Conservation (phyloP, 2,113 vertebrate genomes). For the Recurvirostra avosetta region DNA sequence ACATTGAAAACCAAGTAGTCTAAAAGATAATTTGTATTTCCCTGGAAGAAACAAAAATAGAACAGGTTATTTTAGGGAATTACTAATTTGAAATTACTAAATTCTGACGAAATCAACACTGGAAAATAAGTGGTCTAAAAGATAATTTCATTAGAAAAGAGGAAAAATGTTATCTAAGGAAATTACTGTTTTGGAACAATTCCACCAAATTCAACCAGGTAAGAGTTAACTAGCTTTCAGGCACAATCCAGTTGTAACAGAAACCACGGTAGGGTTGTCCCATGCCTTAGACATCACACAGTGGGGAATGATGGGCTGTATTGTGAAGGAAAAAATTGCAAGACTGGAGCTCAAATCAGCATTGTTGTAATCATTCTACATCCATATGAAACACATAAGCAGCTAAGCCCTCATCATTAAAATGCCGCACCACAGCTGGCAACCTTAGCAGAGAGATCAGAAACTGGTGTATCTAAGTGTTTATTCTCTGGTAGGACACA, state of each 20-base stretch:
- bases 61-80: background rate
- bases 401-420: background rate
- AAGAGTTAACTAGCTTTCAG: background rate
- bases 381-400: background rate
- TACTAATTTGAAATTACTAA: background rate
- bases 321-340: background rate
- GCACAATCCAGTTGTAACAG: background rate
- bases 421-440: background rate
- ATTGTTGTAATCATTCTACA: background rate
- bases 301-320: background rate
- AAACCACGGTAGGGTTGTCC: background rate
- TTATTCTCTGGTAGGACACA: background rate
- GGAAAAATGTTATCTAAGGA: background rate
- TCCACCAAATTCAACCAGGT: background rate
- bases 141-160: background rate
- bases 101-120: background rate
- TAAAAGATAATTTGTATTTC: background rate
- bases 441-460: background rate
- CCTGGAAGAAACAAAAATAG: background rate
- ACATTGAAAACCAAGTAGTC: background rate
- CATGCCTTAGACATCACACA: background rate
- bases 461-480: background rate
- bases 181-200: background rate
- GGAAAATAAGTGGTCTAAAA: background rate
- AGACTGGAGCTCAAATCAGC: background rate